Base-by-base conservation (phyloP, 2,888 invertebrate genomes). In the Xestia c-nigrum region DNA sequence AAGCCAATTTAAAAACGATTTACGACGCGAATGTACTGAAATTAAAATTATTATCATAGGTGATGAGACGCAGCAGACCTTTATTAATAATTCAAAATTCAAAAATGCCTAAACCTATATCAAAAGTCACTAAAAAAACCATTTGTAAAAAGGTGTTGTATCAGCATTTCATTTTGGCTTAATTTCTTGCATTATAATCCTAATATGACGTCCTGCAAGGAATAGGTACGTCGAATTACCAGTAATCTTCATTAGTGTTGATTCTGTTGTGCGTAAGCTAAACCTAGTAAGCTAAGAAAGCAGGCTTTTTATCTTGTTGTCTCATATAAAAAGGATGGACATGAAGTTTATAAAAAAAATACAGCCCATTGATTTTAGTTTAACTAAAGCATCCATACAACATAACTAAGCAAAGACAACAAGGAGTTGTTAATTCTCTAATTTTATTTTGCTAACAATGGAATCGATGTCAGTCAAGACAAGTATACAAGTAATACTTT, bases 181-280 rank as follows among this genome's bases (percentile, higher is more conserved):
- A 31, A 31, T 31, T 31, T 31, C 1, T 31, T 31, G 31, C 31
- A 31, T 31, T 31, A 31, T 31, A 31, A 31, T 31, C 31, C 31
- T 31, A 31, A 1, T 31, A 31, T 31, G 31, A 46, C 3, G 3
- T 31, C 1, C 3, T 31, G 31, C 31, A 31, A 31, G 31, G 31
- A 31, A 31, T 31, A n/a, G n/a, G n/a, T n/a, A 31, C 31, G 31
- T 31, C 31, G 31, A 31, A 31, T 31, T 31, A 31, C 31, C 31
- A 31, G 31, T 31, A 31, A 31, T 3, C 31, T 57, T 46, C 19
- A 38, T 10, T 64, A 14, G 64, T 64, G 43, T 43, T 43, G 16
- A 43, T 64, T 64, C 43, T n/a, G 43, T 64, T 64, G 64, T n/a
- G 40, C n/a, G 64, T n/a, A 43, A 64, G 3, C 43, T 64, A 14